Base-by-base conservation (phyloP, 1,140 invertebrate species). In the Drosophila varians region DNA sequence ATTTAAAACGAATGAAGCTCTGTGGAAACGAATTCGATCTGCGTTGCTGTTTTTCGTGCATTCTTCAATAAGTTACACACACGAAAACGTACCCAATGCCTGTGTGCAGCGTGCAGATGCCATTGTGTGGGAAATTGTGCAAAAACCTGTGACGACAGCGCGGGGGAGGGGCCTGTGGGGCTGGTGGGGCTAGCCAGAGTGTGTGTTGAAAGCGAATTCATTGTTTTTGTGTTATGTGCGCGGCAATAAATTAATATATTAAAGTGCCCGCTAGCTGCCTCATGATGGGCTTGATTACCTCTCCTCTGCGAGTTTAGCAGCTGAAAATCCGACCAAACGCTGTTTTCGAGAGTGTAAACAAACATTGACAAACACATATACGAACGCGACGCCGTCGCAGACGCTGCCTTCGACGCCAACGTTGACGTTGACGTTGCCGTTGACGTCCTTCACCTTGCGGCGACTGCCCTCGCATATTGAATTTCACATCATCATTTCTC, bases 61-160 rank as follows among this genome's bases (percentile, higher is more conserved):
- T 65, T 66, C 19, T 54, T 62, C 60, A 43, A 28, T n/a, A n/a
- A n/a, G n/a, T 49, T 28, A 18, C 38, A 52, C 61, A 55, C 40
- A 53, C 16, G 58, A 49, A 34, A 43, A 21, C 40, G 25, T 11
- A 11, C 9, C 28, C 9, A 31, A 28, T 31, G 36, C 36, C 14
- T 6, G 36, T 34, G 62, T 66, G 68, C 64, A 61, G 43, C 36
- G 36, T 38, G 47, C 16, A 40, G 34, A 38, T 55, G 56, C 46
- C 52, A 62, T 49, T 53, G 52, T 51, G 54, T 55, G 61, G 45
- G 75, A 71, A 76, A 87, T 87, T 84, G 80, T 84, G 80, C 80
- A 86, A 87, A 87, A 86, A 79, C 71, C 42, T 86, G 80, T 87
- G 76, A 86, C 80, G 80, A 70, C 64, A 70, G 61, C 47, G 64